These are phyloP conservation scores for Neoarius graeffei DNA, from an alignment of 2,113 vertebrate species.

Conservation along the genomic window DNA sequence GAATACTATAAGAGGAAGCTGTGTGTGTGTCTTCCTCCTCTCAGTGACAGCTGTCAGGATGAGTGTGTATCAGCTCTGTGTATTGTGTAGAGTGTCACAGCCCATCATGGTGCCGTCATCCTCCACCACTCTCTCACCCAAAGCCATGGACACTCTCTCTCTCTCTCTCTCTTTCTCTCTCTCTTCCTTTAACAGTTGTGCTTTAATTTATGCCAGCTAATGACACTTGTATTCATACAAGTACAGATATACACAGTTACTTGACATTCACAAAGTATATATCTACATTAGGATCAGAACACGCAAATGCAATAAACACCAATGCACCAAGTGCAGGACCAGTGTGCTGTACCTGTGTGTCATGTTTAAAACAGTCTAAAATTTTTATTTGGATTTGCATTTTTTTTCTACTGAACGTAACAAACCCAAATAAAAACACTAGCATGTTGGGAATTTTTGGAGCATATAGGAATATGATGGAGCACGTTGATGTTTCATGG, in stretches of 20 bases:
- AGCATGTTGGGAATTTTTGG: not conserved
- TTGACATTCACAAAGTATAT: not conserved
- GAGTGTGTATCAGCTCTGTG: slow-evolving; percentile 62
- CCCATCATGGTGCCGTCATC: slow-evolving; percentile 61
- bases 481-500: not conserved
- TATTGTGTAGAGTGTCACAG: slow-evolving; percentile 52
- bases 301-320: not conserved
- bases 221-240: not conserved
- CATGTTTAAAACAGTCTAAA: not conserved
- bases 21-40: not conserved
- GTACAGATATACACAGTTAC: not conserved
- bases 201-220: not conserved
- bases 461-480: not conserved
- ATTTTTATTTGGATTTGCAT: not conserved
- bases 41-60: slow-evolving; percentile 71
- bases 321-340: not conserved
- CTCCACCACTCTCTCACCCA: slow-evolving; percentile 39
- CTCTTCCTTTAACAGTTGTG: not conserved
- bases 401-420: not conserved
- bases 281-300: not conserved
- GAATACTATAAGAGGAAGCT: not conserved
- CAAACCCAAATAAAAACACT: not conserved
- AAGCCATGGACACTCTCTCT: not conserved
- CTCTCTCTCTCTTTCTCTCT: not conserved
- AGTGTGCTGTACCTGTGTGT: not conserved